Base-by-base conservation (phyloP, 1,140 invertebrate genomes). In the Magallana angulata region DNA sequence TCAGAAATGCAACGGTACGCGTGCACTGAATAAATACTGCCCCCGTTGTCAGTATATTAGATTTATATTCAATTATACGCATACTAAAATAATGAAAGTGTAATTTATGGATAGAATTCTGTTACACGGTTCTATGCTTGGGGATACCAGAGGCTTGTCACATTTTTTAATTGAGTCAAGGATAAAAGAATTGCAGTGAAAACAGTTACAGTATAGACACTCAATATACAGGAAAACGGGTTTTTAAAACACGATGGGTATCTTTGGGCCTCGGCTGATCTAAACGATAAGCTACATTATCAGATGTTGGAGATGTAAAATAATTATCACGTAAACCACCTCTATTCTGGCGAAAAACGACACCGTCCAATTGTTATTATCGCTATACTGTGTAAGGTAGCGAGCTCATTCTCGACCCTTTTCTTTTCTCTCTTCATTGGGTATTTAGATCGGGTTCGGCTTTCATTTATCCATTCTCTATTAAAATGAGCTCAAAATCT, bases 241-340 rank as follows among this genome's bases (percentile, higher is more conserved):
- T 24, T 24, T 76, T 36, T 36, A 36, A 16, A 76, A 76, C 68
- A 76, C 68, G 68, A 11, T 30, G 14, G 24, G 36, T 48, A 76
- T 76, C 24, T 24, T 24, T 36, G 9, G 68, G 30, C 30, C 68
- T 76, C 7, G 24, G 14, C 60, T 12, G 60, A 62, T 62, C 5
- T 62, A 2, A 16, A 1, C 36, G 68, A 36, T 76, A 76, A 76
- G 68, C 24, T 76, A 8, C 24, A 8, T 76, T 76, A 76, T 76
- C 68, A 76, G 68, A 76, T 30, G 68, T 76, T 76, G 11, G 9
- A 76, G 36, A 76, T 76, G 68, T 76, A 30, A 76, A 76, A 76
- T 76, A 76, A 76, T 76, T 76, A 76, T 76, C 68, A 76, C 18
- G 14, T 76, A 76, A 48, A 18, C 68, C 68, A 76, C 68, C 30